Base-by-base conservation (phyloP, 2,888 invertebrate genomes). In the Bibio marci region DNA sequence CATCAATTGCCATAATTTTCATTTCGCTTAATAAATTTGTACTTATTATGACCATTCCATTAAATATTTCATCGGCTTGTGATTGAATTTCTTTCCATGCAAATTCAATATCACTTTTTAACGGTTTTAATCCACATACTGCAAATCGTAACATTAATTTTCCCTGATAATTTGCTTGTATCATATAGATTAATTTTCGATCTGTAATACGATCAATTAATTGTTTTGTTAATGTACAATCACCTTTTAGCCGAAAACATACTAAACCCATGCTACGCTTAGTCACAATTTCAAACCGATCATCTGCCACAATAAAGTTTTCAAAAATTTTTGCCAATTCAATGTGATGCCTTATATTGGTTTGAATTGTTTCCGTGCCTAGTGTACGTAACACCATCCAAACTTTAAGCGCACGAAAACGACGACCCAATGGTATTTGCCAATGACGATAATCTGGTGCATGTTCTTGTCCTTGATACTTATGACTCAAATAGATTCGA, bases 351-450 rank as follows among this genome's bases (percentile, higher is more conserved):
- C 90, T 70, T 19, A 94, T 76, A 52, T 81, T 73, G 4, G 70
- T 69, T 48, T 82, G 77, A 4, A 94, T 62, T 4, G 86, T 83
- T 52, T 79, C 74, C 4, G 78, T 73, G 0, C 94, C 94, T 49
- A 82, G 80, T 41, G 80, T 64, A 45, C 90, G 70, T 49, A 94
- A 63, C 0, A 87, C 87, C 44, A 90, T 86, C 94, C 94, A 94
- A n/a, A 94, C 62, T 59, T 94, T 94, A 15, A 94, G 62, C 0
- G 94, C 75, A 35, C 92, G 72, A 57, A 94, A 92, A 47, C 90
- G 67, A 32, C 92, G 69, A 0, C 90, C 88, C 18, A 91, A 64
- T 0, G 82, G 73, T 43, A 86, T 79, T 58, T 85, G 82, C 82
- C 82, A 83, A 51, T 85, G 76, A 64, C 85, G 59, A 39, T 70